Conservation (phyloP, 2,797 vertebrate genomes). For the Linurgus olivaceus region DNA sequence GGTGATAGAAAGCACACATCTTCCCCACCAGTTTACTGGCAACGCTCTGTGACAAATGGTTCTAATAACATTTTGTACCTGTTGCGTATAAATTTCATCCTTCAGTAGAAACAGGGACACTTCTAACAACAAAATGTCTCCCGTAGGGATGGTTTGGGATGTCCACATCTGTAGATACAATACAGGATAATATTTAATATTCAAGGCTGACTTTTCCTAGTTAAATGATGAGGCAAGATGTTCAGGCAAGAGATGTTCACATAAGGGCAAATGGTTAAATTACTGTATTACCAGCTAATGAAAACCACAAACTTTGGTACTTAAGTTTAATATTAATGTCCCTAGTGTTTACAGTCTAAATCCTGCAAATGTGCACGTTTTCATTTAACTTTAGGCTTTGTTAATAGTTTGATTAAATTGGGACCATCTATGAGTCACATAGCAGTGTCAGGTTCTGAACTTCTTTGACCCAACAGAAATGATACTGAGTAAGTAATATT, state of each 20-base stretch:
- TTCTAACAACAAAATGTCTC: neutral
- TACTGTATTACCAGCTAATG: neutral
- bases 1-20: conserved; percentile 11
- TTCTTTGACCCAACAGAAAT: neutral
- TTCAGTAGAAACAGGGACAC: neutral
- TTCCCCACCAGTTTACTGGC: neutral
- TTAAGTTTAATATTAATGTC: neutral
- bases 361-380: neutral
- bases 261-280: neutral
- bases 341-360: neutral
- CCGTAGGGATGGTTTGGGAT: neutral
- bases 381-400: neutral
- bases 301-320: neutral
- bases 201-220: neutral
- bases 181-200: neutral
- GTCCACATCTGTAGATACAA: neutral
- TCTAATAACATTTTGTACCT: conserved; percentile 27
- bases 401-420: neutral
- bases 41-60: neutral
- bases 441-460: neutral
- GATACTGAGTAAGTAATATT: neutral
- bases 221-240: neutral
- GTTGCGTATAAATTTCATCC: neutral
- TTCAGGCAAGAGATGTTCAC: neutral
- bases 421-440: neutral